phyloP scores from a whole-genome alignment of 2,888 invertebrate species.

The Formica aserva region DNA sequence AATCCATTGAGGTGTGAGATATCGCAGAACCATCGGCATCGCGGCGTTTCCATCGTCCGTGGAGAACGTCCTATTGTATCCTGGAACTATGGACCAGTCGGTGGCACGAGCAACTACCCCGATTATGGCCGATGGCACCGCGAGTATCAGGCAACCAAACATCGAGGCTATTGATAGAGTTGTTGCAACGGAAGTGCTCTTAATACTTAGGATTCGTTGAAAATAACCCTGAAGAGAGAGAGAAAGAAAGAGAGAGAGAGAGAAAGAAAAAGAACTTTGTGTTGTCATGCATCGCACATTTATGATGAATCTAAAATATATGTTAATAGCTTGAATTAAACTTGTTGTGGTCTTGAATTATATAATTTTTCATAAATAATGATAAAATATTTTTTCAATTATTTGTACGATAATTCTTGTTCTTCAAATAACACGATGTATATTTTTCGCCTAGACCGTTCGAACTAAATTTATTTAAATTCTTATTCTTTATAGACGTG shows the following conservation, averaged over 20 bases:
- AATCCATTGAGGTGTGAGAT: slow-evolving; percentile 87
- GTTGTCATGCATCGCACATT: neutral
- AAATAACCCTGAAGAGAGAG: slow-evolving; percentile 87
- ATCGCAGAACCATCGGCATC: slow-evolving; percentile 89
- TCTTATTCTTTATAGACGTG: neutral
- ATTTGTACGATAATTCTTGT: neutral
- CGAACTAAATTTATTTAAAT: neutral
- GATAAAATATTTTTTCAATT: neutral
- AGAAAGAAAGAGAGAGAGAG: neutral
- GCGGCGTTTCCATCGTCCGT: slow-evolving; percentile 87
- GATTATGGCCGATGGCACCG: slow-evolving; percentile 89
- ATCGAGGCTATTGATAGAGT: slow-evolving; percentile 89
- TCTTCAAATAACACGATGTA: neutral
- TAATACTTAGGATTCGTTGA: slow-evolving; percentile 90
- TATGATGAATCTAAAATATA: neutral
- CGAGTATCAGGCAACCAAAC: slow-evolving; percentile 89
- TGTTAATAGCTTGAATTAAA: neutral
- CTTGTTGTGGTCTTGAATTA: neutral
- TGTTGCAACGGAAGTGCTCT: slow-evolving; percentile 88
- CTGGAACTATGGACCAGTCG: slow-evolving; percentile 87
- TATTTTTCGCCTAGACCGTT: neutral
- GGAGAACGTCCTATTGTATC: slow-evolving; percentile 80
- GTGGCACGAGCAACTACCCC: slow-evolving; percentile 88
- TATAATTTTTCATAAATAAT: neutral
- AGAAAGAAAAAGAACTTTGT: neutral